Percentiles rank a stretch among this genome's conserved stretches.
Conservation (phyloP, 2,797 vertebrate species). For the Coilia nasus region DNA sequence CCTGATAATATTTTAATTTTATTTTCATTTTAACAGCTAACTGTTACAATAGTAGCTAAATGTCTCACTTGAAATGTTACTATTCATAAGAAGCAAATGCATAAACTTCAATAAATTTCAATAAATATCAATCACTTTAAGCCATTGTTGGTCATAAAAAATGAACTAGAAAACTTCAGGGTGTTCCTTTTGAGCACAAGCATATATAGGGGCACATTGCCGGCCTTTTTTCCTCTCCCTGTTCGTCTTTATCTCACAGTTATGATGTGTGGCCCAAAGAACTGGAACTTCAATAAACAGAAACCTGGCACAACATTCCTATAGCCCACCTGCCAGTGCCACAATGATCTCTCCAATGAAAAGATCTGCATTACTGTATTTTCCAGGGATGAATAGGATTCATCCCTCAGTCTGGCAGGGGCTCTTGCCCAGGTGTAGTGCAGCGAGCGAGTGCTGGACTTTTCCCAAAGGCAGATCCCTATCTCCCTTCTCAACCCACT, state of each 20-base stretch:
- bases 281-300: constrained; percentile 60
- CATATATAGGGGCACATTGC: neutral
- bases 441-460: constrained; percentile 67
- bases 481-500: constrained; percentile 51
- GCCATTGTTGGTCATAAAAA: neutral
- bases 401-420: constrained; percentile 63
- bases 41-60: neutral
- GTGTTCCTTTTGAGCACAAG: neutral
- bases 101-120: neutral
- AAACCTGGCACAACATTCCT: constrained; percentile 62
- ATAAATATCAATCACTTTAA: neutral
- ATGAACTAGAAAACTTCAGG: neutral
- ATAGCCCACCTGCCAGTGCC: constrained; percentile 60
- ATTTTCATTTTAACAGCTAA: neutral
- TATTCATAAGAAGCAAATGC: neutral
- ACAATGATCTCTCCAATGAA: constrained; percentile 58
- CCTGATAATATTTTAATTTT: neutral
- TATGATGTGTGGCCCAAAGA: constrained; percentile 51
- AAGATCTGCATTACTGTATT: constrained; percentile 58
- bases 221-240: neutral
- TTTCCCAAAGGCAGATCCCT: constrained; percentile 64
- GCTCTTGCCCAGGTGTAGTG: constrained; percentile 65
- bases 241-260: constrained; percentile 33
- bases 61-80: neutral
- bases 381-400: constrained; percentile 61